Percentiles rank a stretch among this genome's conserved stretches.
Evolutionary conservation across 2,113 vertebrate genomes (phyloP).

Genomic region (Pelvicachromis taeniatus): DNA sequence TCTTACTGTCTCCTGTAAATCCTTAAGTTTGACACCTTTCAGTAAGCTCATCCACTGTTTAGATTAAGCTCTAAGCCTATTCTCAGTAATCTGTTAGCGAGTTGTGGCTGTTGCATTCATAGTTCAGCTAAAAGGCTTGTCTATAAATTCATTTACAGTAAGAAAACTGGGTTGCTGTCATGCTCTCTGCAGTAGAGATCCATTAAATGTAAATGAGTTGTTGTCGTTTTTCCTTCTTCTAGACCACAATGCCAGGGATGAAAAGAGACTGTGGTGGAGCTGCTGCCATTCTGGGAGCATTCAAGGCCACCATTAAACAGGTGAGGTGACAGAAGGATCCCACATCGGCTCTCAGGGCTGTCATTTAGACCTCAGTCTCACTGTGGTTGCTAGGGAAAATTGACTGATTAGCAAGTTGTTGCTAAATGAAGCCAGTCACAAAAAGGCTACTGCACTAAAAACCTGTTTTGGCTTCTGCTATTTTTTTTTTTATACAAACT

Average conservation of each 20-base stretch:
- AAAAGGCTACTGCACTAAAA: background rate
- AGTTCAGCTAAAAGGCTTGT: background rate
- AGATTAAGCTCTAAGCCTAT: background rate
- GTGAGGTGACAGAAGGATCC: constrained; percentile 55
- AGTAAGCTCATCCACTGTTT: background rate
- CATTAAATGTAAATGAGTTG: background rate
- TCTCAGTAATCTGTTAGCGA: background rate
- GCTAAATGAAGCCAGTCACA: background rate
- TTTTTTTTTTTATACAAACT: background rate
- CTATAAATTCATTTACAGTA: too few species aligned
- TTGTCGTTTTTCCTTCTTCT: background rate
- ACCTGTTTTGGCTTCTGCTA: background rate
- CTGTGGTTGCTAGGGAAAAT: too few species aligned
- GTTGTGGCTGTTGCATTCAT: background rate
- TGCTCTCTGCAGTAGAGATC: background rate
- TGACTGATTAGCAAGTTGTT: background rate
- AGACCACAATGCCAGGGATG: constrained; percentile 99
- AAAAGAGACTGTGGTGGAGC: constrained; percentile 97
- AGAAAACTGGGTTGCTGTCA: background rate
- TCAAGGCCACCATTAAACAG: constrained; percentile 90
- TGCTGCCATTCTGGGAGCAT: constrained; percentile 92
- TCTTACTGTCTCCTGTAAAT: background rate
- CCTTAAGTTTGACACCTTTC: background rate
- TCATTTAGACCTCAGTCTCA: background rate
- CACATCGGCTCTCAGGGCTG: background rate